Conservation (phyloP, 2,113 vertebrate genomes). For the Oreochromis tanganicae region DNA sequence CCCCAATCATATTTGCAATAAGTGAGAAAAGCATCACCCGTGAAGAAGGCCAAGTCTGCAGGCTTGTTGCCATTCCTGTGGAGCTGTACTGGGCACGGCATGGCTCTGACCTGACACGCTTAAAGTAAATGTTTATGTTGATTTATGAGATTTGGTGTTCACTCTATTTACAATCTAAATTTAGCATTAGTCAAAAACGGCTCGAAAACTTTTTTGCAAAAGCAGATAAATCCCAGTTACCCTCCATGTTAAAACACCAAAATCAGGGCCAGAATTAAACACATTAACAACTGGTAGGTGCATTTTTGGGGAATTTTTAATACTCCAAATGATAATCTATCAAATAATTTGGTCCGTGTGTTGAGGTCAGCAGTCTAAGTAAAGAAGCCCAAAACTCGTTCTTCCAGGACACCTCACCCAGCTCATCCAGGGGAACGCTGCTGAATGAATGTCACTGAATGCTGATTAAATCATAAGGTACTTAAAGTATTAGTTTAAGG, state of each 20-base stretch:
- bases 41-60: background rate
- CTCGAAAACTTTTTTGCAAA: background rate
- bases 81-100: background rate
- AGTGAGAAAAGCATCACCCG: background rate
- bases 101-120: background rate
- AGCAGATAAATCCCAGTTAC: background rate
- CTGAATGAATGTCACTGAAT: background rate
- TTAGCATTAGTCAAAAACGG: background rate
- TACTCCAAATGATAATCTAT: background rate
- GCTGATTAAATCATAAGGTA: background rate
- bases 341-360: background rate
- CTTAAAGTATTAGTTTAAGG: background rate
- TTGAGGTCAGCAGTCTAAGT: background rate
- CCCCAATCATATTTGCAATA: background rate
- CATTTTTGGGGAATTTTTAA: background rate
- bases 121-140: background rate
- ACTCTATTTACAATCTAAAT: background rate
- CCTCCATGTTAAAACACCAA: background rate
- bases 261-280: background rate
- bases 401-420: background rate
- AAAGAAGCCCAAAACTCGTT: background rate
- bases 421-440: background rate
- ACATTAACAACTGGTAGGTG: background rate
- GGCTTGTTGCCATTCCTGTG: background rate
- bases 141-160: background rate